Evolutionary conservation across 2,888 invertebrate genomes (phyloP), one percentile per base, ranked within the genome.

Genomic region (Empis livida): DNA sequence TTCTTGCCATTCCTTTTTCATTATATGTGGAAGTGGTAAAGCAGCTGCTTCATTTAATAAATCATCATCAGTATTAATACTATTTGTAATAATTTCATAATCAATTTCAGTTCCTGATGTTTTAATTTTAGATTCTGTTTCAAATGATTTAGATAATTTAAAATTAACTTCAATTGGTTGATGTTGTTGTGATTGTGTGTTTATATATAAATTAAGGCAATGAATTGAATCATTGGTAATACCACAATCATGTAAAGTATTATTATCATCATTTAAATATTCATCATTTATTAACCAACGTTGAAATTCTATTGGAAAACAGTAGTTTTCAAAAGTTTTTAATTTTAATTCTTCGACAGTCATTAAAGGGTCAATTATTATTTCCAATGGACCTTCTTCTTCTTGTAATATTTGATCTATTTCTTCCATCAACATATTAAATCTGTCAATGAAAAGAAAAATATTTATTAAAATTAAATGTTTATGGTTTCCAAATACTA

Each of bases 281-380:
- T 80, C 76, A 61, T 82, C 82, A 14, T 88, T 89, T 39, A 92
- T 73, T 54, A 91, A 86, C 89, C 90, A 90, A 51, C 83, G 76
- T 64, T 91, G 91, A 45, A 87, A 78, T 41, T 76, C 75, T 2
- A 72, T 68, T 2, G 87, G 85, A 56, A 91, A 80, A 53, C 84
- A 82, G 60, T 85, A 81, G 53, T 84, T 79, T 30, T 68, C 66
- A 55, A 78, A 77, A 14, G 87, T 80, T 68, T 81, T 81, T 43
- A 65, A 65, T 59, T 85, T 84, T 50, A 90, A 65, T 47, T 84
- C 79, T 14, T 73, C 74, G 38, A 89, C 74, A 9, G 77, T 78
- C 69, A 82, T 79, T 37, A 71, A 68, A 31, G 70, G 74, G 48
- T 64, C 68, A 46, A 87, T 78, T 60, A 75, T 71, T 50, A 87